These are phyloP conservation scores for Pseudopipra pipra DNA, from an alignment of 2,113 vertebrate genomes.

Conservation along the genomic window DNA sequence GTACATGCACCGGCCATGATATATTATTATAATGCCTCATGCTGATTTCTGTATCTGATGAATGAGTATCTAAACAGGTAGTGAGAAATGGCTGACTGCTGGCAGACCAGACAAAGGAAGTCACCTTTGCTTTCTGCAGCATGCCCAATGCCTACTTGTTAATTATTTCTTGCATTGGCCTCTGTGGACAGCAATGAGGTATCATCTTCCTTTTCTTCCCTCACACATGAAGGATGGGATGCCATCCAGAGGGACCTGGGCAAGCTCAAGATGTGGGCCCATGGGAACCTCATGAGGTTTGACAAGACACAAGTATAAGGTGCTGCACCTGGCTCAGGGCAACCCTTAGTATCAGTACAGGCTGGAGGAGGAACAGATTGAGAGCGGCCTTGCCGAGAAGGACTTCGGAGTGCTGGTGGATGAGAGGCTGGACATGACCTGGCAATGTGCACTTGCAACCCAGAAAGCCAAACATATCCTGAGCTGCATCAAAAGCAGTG, in stretches of 20 bases:
- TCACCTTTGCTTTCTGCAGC: neutral
- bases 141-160: neutral
- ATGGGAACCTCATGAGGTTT: neutral
- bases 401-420: neutral
- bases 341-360: neutral
- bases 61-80: neutral
- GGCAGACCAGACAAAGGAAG: neutral
- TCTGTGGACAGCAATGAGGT: neutral
- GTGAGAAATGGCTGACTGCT: neutral
- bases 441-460: neutral
- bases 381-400: neutral
- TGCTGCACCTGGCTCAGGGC: neutral
- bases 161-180: neutral
- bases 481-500: neutral
- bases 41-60: neutral
- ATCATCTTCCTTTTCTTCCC: neutral
- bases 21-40: neutral
- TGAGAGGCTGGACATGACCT: neutral
- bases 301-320: neutral
- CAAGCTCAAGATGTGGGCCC: neutral
- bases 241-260: neutral
- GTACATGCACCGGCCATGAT: neutral
- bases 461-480: accelerated
- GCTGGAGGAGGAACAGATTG: neutral
- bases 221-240: neutral